phyloP scores from a whole-genome alignment of 2,113 vertebrate species.

The Theristicus caerulescens region DNA sequence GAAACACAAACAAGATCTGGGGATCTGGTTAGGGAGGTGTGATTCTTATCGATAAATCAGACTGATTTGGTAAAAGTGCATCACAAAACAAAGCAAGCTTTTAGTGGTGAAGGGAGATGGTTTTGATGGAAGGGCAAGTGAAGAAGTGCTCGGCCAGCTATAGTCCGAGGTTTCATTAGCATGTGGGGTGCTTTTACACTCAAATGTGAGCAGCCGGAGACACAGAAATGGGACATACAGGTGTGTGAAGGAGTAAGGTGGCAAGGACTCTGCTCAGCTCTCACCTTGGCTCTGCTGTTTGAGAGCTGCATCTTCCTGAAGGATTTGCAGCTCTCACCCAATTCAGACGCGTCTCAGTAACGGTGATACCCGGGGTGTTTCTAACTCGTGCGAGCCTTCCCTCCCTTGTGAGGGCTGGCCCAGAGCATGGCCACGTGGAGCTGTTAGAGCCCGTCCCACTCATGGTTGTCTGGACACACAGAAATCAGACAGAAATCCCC shows the following conservation, averaged over 20 bases:
- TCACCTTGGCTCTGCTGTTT: neutral
- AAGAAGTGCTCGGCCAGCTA: neutral
- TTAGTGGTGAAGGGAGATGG: neutral
- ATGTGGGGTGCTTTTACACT: accelerated
- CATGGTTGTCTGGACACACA: accelerated
- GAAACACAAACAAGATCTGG: neutral
- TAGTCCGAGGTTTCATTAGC: accelerated
- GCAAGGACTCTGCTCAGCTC: neutral
- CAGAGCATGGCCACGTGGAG: no score
- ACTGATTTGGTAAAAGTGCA: neutral
- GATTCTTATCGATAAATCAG: neutral
- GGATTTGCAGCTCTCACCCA: accelerated
- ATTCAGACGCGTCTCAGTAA: accelerated
- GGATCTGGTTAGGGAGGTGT: neutral
- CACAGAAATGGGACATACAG: accelerated
- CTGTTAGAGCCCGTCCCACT: accelerated
- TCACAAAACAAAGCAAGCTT: neutral
- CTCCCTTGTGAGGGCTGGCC: no score
- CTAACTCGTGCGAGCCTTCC: neutral
- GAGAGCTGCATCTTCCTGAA: neutral
- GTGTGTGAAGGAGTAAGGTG: accelerated
- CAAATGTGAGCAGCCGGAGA: accelerated
- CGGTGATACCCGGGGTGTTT: accelerated
- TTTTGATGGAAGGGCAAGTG: neutral
- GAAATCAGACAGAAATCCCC: neutral